Evolutionary conservation across 1,140 invertebrate genomes (phyloP), one percentile per base, ranked within the genome.

Genomic region (Cherax quadricarinatus): DNA sequence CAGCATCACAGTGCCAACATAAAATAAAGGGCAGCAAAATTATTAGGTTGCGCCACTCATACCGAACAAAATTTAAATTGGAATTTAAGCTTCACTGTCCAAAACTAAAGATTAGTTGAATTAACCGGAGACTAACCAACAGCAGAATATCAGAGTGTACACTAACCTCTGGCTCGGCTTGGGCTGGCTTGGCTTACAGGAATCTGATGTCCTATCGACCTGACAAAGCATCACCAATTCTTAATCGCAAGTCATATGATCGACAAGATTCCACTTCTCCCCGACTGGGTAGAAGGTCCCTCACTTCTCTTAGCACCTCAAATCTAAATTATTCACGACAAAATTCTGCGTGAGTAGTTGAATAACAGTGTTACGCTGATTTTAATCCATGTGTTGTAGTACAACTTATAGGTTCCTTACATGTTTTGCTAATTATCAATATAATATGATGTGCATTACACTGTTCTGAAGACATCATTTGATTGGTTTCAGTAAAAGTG

Each of bases 181-280:
- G 89, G 89, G 78, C 57, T 91, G 89, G 89, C 89, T 91, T 91
- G 89, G 89, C 84, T 91, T 91, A 73, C 89, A 91, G 89, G 78
- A 91, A 86, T 86, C 89, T 91, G 89, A 86, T 86, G 84, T 60
- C 82, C 66, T 57, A 85, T 86, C 89, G 89, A 78, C 82, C 89
- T 79, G 89, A 91, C 82, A 91, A 86, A 91, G 82, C 89, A 57
- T 91, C 89, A 81, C 89, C 89, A 70, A 86, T 91, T 86, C 89
- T 91, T 66, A 86, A 83, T 86, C 89, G 89, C 89, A 85, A 86
- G 89, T 86, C 88, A 81, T 94, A 94, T 81, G 94, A 94, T 24
- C 93, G 94, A n/a, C 94, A 94, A 84, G 94, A 94, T 41, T 94
- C 94, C 24, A 94, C 94, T 57, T 95, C 95, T 18, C 94, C 94